Base-by-base conservation (phyloP, 2,888 invertebrate species). In the Heliconius ismenius region DNA sequence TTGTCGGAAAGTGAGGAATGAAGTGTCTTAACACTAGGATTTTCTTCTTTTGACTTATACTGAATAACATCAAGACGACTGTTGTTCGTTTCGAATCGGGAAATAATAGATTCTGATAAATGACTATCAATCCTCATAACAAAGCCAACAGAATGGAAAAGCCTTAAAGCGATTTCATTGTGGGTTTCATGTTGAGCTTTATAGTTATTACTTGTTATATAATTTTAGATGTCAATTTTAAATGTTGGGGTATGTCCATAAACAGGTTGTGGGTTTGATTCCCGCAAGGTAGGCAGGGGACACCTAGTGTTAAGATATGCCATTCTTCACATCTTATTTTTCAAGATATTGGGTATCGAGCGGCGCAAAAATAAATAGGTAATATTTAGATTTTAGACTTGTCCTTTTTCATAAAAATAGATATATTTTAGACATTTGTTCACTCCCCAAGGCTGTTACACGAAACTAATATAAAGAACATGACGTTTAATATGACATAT, bases 101-200 rank as follows among this genome's bases (percentile, higher is more conserved):
- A 79, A 77, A 77, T 75, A 79, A 77, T 77, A 67, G 73, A 64
- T 36, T 26, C 65, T 79, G 75, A 79, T 77, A 79, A 79, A 77
- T 75, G 75, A 69, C 69, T 68, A 65, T 75, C 70, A 75, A 73
- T 62, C 63, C 65, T 68, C 70, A 74, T 75, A 77, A 76, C 75
- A 75, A 75, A 79, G 74, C 43, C 69, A 77, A 77, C 58, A 77
- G 73, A 49, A 63, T 69, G 75, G 73, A 75, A 79, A 79, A 79
- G 75, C 73, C 39, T 79, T 73, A 67, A 72, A 74, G 65, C 76
- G 36, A 74, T 68, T 77, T 67, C 73, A 62, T 67, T 32, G 74
- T 26, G 58, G 74, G 36, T 74, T 9, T 58, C n/a, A 49, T 28
- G 32, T 75, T 49, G 39, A 49, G 63, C 32, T 62, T 62, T 62